These are phyloP conservation scores for Morus bassanus DNA, from an alignment of 2,797 vertebrate species.

Conservation along the genomic window DNA sequence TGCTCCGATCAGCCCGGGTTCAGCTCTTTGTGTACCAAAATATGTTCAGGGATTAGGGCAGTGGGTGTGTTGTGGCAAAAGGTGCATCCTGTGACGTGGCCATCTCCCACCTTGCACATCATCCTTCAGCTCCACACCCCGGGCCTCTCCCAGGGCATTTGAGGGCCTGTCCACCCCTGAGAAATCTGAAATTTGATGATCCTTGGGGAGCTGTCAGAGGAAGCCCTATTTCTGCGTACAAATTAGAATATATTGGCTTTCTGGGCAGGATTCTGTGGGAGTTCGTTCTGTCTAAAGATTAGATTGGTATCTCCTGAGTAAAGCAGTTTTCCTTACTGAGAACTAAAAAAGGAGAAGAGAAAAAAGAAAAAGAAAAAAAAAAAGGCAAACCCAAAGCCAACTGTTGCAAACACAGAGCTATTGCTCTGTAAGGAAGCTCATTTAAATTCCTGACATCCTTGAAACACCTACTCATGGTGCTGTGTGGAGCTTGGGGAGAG, in stretches of 20 bases:
- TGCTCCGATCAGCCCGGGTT: not conserved
- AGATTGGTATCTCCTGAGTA: not conserved
- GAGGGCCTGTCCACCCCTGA: not conserved
- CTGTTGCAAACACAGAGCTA: not conserved
- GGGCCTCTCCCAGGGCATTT: not conserved
- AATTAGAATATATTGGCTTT: not conserved
- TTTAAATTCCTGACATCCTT: not conserved
- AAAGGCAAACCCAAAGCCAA: not conserved
- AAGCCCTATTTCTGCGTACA: not conserved
- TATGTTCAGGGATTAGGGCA: not conserved
- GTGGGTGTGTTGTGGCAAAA: not conserved
- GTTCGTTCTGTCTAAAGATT: not conserved
- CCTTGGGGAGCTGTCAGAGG: not conserved
- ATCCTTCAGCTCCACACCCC: not conserved
- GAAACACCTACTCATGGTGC: not conserved
- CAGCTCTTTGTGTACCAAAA: not conserved
- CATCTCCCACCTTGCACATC: not conserved
- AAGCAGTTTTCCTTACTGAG: not conserved
- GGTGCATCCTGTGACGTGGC: not conserved
- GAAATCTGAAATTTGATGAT: not conserved
- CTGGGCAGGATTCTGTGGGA: not conserved
- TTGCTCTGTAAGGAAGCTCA: not conserved
- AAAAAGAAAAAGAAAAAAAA: not conserved
- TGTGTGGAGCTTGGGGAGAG: not conserved
- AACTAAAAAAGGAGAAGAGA: not conserved